These are phyloP conservation scores for Epinotia bilunana DNA, from an alignment of 2,888 invertebrate genomes.

Conservation along the genomic window DNA sequence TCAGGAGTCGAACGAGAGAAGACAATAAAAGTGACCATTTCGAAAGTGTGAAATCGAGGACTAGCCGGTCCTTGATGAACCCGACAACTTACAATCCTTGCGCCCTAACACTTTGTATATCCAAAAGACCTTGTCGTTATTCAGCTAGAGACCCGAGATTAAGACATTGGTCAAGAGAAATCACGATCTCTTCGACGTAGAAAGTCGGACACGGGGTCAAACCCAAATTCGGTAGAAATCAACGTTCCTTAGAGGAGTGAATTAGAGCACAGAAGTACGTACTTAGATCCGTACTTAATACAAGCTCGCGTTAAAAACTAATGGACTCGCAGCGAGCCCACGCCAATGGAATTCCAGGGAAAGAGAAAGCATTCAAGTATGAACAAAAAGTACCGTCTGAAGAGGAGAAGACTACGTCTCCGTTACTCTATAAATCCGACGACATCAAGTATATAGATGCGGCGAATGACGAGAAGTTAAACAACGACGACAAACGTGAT, in stretches of 20 bases:
- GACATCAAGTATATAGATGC: slow-evolving; percentile 73
- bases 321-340: slow-evolving; percentile 78
- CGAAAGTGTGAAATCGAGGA: slow-evolving; percentile 79
- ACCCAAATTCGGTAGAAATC: slow-evolving; percentile 68
- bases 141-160: slow-evolving; percentile 86
- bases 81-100: slow-evolving; percentile 80
- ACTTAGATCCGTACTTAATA: slow-evolving; percentile 66
- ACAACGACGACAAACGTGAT: slow-evolving; percentile 60
- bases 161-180: slow-evolving; percentile 83
- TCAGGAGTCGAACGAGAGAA: slow-evolving; percentile 64
- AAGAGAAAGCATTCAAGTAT: slow-evolving; percentile 71
- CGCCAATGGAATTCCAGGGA: slow-evolving; percentile 79
- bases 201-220: slow-evolving; percentile 62
- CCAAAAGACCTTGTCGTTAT: slow-evolving; percentile 79
- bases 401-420: slow-evolving; percentile 80
- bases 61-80: slow-evolving; percentile 84
- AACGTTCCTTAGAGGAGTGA: slow-evolving; percentile 64
- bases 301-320: slow-evolving; percentile 65
- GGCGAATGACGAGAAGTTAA: slow-evolving; percentile 64
- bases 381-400: slow-evolving; percentile 77
- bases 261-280: slow-evolving; percentile 58
- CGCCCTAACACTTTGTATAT: slow-evolving; percentile 78
- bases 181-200: slow-evolving; percentile 73
- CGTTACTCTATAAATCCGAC: slow-evolving; percentile 67
- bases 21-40: slow-evolving; percentile 77